phyloP scores from a whole-genome alignment of 2,113 vertebrate species.

The Deroptyus accipitrinus region DNA sequence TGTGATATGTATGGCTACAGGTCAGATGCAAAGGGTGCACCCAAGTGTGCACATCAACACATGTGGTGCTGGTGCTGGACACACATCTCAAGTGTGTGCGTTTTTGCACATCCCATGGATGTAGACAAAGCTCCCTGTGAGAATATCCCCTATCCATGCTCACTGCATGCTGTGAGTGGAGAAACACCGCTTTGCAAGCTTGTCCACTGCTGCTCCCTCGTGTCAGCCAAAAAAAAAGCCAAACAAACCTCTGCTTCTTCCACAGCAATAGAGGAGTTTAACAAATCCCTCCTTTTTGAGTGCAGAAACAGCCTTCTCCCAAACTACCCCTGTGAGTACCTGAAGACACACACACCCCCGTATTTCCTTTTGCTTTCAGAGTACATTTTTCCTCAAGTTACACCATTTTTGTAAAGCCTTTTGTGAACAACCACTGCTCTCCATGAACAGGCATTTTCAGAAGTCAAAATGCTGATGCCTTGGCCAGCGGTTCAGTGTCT shows the following conservation, averaged over 20 bases:
- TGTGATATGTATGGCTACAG: neutral
- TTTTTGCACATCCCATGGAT: neutral
- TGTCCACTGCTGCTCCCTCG: neutral
- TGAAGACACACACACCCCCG: too few species aligned
- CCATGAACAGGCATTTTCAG: neutral
- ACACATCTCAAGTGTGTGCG: accelerated
- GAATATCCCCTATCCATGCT: neutral
- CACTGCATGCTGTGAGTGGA: accelerated
- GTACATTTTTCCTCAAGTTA: neutral
- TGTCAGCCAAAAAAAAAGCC: neutral
- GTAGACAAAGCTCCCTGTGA: neutral
- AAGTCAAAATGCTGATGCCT: neutral
- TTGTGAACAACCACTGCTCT: neutral
- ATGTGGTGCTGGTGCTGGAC: accelerated
- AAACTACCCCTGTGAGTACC: neutral
- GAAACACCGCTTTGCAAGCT: neutral
- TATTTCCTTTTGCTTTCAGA: neutral
- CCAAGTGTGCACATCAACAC: accelerated
- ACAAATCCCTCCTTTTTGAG: neutral
- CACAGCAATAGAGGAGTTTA: neutral
- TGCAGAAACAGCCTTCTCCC: neutral
- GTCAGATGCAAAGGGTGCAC: neutral
- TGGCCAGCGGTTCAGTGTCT: neutral
- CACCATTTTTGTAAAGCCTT: neutral
- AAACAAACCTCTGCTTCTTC: neutral